Conservation (phyloP, 2,888 invertebrate genomes). For the Pogonocherus hispidulus region DNA sequence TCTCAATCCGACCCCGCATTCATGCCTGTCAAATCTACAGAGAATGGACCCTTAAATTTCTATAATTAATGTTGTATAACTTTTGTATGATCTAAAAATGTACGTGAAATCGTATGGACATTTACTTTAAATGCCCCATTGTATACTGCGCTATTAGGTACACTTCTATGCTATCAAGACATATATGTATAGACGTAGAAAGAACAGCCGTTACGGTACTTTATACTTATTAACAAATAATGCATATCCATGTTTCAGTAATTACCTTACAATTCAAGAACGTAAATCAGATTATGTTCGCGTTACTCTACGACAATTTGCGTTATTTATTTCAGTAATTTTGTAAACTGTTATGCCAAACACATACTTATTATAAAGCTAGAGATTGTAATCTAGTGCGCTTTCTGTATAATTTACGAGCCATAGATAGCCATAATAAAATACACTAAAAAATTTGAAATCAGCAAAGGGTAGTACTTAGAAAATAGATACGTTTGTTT, state of each 20-base stretch:
- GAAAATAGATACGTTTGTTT: too few species aligned
- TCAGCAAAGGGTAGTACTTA: too few species aligned
- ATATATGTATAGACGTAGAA: too few species aligned
- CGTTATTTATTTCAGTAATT: slow-evolving; percentile 16
- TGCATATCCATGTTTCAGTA: not conserved
- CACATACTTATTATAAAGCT: slow-evolving; percentile 14
- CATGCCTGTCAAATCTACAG: too few species aligned
- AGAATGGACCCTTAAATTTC: too few species aligned
- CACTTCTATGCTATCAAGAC: not conserved
- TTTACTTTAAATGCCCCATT: not conserved
- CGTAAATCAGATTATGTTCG: slow-evolving; percentile 8
- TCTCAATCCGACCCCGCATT: too few species aligned
- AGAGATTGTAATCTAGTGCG: slow-evolving; percentile 4
- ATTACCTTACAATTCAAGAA: not conserved
- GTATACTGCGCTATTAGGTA: not conserved
- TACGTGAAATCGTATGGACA: not conserved
- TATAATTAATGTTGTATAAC: too few species aligned
- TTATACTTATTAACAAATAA: not conserved
- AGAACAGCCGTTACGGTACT: not conserved
- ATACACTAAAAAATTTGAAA: not conserved
- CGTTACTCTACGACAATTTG: slow-evolving; percentile 2
- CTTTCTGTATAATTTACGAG: slow-evolving; percentile 2
- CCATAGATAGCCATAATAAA: not conserved
- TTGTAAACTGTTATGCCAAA: slow-evolving; percentile 5
- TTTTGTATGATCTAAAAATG: not conserved